A percentile compares a stretch with the other conserved stretches of the same genome.
Evolutionary conservation across 2,797 vertebrate species (phyloP).

Genomic region (Artibeus jamaicensis): DNA sequence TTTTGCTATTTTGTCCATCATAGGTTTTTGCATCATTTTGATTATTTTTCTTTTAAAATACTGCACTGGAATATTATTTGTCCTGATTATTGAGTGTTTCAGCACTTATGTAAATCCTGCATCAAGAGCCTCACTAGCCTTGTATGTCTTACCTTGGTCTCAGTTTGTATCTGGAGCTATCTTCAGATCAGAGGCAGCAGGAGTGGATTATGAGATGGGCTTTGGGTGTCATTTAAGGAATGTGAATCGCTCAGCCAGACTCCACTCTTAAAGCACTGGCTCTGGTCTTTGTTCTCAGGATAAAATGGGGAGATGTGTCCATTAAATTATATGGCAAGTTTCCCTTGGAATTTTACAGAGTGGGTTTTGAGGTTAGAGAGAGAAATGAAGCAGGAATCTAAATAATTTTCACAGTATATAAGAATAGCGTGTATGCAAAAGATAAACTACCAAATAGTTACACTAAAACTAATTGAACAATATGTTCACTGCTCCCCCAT

Average conservation of each 20-base stretch:
- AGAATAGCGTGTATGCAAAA: background rate
- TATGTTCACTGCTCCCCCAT: background rate
- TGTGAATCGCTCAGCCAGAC: background rate
- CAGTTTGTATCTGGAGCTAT: background rate
- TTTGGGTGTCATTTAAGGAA: background rate
- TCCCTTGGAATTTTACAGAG: background rate
- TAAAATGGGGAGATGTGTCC: background rate
- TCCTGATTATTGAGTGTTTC: background rate
- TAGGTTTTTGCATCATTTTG: background rate
- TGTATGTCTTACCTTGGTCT: background rate
- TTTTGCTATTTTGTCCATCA: background rate
- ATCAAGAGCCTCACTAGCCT: background rate
- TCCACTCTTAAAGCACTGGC: background rate
- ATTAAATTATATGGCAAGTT: conserved; percentile 8
- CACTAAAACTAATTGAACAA: background rate
- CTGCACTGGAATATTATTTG: background rate
- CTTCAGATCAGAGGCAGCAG: background rate
- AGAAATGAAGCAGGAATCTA: background rate
- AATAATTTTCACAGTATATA: background rate
- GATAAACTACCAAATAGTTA: background rate
- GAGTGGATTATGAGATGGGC: background rate
- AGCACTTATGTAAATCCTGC: background rate
- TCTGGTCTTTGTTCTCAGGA: background rate
- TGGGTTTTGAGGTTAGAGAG: background rate
- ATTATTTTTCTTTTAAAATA: background rate